Percentiles rank a stretch among this genome's conserved stretches.
Evolutionary conservation across 2,797 vertebrate genomes (phyloP).

Genomic region (Xiphophorus birchmanni): DNA sequence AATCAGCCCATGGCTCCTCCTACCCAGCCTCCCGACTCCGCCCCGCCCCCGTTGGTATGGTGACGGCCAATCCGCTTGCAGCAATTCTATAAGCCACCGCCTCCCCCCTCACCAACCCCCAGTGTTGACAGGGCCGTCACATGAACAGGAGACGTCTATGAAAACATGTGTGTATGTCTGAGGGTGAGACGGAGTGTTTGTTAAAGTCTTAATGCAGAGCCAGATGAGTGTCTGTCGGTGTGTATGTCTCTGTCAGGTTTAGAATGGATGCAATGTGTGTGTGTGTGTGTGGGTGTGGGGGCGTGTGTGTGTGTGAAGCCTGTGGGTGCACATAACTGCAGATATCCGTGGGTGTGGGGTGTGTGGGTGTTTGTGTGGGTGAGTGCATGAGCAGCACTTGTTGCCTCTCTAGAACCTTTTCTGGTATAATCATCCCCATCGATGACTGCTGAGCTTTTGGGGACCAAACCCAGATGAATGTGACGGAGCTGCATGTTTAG

Average conservation of each 20-base stretch:
- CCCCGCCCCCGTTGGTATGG: slow-evolving; percentile 80
- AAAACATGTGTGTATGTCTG: slow-evolving; percentile 33
- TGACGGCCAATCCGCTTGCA: slow-evolving; percentile 72
- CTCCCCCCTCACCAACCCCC: slow-evolving; percentile 51
- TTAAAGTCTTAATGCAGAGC: slow-evolving; percentile 3
- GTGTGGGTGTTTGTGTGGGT: background rate
- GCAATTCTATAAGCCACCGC: slow-evolving; percentile 55
- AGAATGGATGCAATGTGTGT: background rate
- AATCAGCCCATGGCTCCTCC: slow-evolving; percentile 74
- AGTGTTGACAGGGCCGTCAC: slow-evolving; percentile 67
- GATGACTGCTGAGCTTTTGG: background rate
- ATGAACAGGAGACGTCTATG: slow-evolving; percentile 52
- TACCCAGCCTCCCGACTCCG: slow-evolving; percentile 56
- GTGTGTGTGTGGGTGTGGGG: no score
- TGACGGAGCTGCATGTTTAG: background rate
- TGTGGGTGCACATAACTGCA: background rate
- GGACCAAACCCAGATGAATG: background rate
- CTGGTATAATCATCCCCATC: background rate
- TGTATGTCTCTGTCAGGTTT: background rate
- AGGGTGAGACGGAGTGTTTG: slow-evolving; percentile 5
- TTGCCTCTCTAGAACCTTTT: background rate
- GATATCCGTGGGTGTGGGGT: background rate
- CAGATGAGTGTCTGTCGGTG: background rate
- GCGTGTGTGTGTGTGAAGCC: background rate
- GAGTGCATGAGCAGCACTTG: background rate